Base-by-base conservation (phyloP, 2,113 vertebrate genomes). In the Embiotoca jacksoni region DNA sequence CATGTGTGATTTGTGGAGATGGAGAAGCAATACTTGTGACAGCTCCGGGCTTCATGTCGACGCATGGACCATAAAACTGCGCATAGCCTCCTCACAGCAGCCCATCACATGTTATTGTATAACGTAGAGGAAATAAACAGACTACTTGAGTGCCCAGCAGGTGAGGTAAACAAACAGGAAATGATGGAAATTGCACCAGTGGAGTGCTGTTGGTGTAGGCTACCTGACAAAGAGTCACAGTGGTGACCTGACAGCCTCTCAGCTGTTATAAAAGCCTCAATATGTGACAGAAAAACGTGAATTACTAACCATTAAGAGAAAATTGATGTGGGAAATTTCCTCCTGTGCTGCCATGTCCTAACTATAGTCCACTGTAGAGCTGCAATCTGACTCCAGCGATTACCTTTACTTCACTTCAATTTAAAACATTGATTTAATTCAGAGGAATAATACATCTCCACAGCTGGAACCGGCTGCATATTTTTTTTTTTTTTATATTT, bases 1-100 rank as follows among this genome's bases (percentile, higher is more conserved):
- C 82, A 50, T 5, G 67, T 74, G 68, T 65, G 75, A 75, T 91
- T 78, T 87, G 75, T 7, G 2, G 71, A 55, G 73, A 73, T 32
- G 67, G 56, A 75, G 69, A 32, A 6, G 65, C 33, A 69, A 63
- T 80, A 72, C 61, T 87, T 55, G 64, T 79, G 87, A 76, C 82
- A 88, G 70, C 75, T 75, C 56, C 3, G 41, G 39, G 23, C 23
- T 23, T 23, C 23, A 23, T 23, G 64, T 76, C 56, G 7, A 31
- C 33, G 55, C 86, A 72, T 75, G 57, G 68, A 65, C 71, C 84
- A 33, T 75, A 83, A 57, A 86, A 49, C 31, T 50, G 50, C 37
- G 46, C 46, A 13, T 62, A 61, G 31, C 41, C 15, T 32, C 16
- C 11, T 39, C 60, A 71, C 15, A 30, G 4, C 3, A 59, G 23